These are phyloP conservation scores for Lissocephala sabroskyi DNA, from an alignment of 2,888 invertebrate genomes.

Conservation along the genomic window DNA sequence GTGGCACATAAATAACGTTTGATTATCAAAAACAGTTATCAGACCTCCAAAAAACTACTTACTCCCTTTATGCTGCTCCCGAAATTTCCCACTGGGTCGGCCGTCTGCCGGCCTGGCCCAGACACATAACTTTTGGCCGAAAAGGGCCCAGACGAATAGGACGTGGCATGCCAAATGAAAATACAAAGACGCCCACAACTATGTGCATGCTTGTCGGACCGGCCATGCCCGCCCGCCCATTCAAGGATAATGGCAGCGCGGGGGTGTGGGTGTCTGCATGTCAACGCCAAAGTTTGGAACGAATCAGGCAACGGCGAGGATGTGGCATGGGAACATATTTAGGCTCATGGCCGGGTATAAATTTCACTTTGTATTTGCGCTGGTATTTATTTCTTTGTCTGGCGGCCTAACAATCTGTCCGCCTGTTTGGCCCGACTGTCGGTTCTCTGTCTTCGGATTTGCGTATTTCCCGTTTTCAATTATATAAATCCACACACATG, in stretches of 20 bases:
- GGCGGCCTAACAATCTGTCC: neutral
- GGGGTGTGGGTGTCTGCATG: constrained; percentile 27
- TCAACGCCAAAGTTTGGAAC: constrained; percentile 37
- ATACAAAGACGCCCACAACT: constrained; percentile 38
- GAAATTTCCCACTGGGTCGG: no score
- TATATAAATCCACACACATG: constrained; percentile 19
- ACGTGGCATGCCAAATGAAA: constrained; percentile 31
- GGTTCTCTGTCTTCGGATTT: constrained; percentile 21
- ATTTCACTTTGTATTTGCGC: constrained; percentile 46
- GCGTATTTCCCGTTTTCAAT: constrained; percentile 28
- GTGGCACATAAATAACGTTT: constrained; percentile 41
- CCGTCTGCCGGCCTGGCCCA: no score
- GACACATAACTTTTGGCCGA: no score
- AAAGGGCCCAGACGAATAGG: constrained; percentile 10
- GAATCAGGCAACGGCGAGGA: no score
- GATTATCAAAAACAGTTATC: constrained; percentile 47
- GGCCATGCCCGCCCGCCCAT: neutral
- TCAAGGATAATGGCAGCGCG: no score
- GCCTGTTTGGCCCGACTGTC: no score
- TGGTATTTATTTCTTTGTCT: constrained; percentile 32
- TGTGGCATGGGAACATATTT: no score
- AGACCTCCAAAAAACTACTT: constrained; percentile 39
- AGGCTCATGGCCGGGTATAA: constrained; percentile 37
- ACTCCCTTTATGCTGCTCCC: no score
- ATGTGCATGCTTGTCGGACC: constrained; percentile 1